These are phyloP conservation scores for Synaphobranchus kaupii DNA, from an alignment of 2,797 vertebrate species.

Conservation along the genomic window DNA sequence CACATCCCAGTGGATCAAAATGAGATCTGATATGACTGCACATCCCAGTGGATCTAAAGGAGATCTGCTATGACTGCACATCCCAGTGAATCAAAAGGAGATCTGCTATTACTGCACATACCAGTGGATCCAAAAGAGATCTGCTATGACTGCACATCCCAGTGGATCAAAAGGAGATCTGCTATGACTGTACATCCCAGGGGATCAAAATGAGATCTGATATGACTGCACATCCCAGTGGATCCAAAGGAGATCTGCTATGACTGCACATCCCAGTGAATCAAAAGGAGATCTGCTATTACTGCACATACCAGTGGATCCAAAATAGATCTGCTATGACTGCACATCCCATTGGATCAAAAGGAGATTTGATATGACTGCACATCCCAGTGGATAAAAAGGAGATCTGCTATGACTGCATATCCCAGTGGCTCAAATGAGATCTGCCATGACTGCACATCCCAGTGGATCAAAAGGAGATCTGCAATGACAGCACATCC, in stretches of 20 bases:
- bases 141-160: background rate
- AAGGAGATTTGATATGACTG: too few relatives aligned
- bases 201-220: conserved; percentile 1
- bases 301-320: conserved; percentile 1
- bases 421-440: too few relatives aligned
- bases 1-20: conserved; percentile 26
- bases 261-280: background rate
- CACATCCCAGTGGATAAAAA: too few relatives aligned
- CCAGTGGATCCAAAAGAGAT: background rate
- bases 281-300: too few relatives aligned
- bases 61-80: background rate
- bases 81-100: background rate
- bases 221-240: conserved; percentile 28
- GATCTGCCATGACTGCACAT: too few relatives aligned
- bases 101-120: background rate
- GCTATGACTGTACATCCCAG: background rate
- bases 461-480: too few relatives aligned
- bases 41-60: background rate
- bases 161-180: too few relatives aligned
- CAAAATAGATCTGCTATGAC: too few relatives aligned
- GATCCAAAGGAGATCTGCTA: conserved; percentile 11
- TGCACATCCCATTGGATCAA: too few relatives aligned
- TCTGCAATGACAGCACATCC: too few relatives aligned
- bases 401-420: too few relatives aligned
- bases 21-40: background rate